phyloP scores from a whole-genome alignment of 2,888 invertebrate genomes.

The Synergus umbraculus region DNA sequence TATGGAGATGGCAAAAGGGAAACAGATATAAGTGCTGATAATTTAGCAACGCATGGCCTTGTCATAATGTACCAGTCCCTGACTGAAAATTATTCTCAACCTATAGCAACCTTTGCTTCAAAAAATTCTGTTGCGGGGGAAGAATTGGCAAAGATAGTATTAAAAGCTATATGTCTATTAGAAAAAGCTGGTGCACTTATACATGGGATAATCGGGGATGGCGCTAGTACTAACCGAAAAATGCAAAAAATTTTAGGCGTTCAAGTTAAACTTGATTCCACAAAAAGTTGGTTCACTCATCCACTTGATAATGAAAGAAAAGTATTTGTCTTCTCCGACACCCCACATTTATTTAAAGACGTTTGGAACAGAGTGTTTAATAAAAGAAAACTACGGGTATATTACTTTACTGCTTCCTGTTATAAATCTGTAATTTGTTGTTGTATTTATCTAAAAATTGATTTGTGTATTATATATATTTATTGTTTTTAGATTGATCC shows the following conservation, averaged over 20 bases:
- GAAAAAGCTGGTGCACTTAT: slow-evolving; percentile 39
- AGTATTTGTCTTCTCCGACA: slow-evolving; percentile 42
- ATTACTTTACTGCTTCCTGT: no score
- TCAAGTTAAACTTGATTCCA: slow-evolving; percentile 1
- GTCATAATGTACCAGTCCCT: slow-evolving; percentile 54
- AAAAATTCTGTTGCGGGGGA: slow-evolving; percentile 41
- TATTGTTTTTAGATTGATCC: no score
- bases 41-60: slow-evolving; percentile 49
- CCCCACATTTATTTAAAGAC: slow-evolving; percentile 41
- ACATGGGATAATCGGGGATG: slow-evolving; percentile 45
- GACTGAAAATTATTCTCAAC: slow-evolving; percentile 49
- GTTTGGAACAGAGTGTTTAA: slow-evolving; percentile 32
- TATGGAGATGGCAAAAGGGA: background rate
- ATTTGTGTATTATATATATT: no score
- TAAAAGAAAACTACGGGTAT: slow-evolving; percentile 15
- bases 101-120: slow-evolving; percentile 55
- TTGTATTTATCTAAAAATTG: no score
- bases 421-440: no score
- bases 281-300: slow-evolving; percentile 40
- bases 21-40: background rate
- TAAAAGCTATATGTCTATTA: slow-evolving; percentile 45
- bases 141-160: slow-evolving; percentile 39
- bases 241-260: slow-evolving; percentile 31
- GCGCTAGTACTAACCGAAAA: slow-evolving; percentile 37
- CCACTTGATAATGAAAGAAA: slow-evolving; percentile 41